Evolutionary conservation across 2,888 invertebrate genomes (phyloP).

Genomic region (Leucophora obtusa): DNA sequence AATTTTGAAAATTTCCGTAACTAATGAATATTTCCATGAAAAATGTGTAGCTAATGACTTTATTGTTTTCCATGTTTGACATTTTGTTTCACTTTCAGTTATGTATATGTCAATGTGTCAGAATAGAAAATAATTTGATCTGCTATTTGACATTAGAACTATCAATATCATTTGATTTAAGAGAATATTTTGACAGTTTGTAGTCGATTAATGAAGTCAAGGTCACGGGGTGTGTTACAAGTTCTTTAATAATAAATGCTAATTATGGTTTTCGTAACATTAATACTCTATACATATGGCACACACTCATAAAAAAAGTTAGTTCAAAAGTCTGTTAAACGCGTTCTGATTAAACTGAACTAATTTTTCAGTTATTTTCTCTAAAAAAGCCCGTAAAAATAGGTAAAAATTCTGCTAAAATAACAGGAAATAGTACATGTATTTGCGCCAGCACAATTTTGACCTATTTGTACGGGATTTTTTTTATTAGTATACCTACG

Average conservation of each 20-base stretch:
- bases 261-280: no score
- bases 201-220: slow-evolving; percentile 51
- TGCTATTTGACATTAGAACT: slow-evolving; percentile 16
- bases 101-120: slow-evolving; percentile 54
- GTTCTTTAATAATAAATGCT: slow-evolving; percentile 18
- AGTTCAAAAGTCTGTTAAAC: no score
- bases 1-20: slow-evolving; percentile 15
- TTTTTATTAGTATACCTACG: no score
- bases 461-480: no score
- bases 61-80: slow-evolving; percentile 33
- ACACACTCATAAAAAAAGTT: no score
- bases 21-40: slow-evolving; percentile 44
- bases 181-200: slow-evolving; percentile 33
- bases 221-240: slow-evolving; percentile 47
- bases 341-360: no score
- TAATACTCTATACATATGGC: no score
- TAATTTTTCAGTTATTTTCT: no score
- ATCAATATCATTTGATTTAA: slow-evolving; percentile 37
- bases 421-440: no score
- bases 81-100: slow-evolving; percentile 34
- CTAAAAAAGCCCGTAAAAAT: no score
- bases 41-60: slow-evolving; percentile 49
- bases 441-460: no score
- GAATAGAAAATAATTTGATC: slow-evolving; percentile 30
- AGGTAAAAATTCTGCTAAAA: no score